phyloP scores from a whole-genome alignment of 2,797 vertebrate genomes.

The Anniella stebbinsi region DNA sequence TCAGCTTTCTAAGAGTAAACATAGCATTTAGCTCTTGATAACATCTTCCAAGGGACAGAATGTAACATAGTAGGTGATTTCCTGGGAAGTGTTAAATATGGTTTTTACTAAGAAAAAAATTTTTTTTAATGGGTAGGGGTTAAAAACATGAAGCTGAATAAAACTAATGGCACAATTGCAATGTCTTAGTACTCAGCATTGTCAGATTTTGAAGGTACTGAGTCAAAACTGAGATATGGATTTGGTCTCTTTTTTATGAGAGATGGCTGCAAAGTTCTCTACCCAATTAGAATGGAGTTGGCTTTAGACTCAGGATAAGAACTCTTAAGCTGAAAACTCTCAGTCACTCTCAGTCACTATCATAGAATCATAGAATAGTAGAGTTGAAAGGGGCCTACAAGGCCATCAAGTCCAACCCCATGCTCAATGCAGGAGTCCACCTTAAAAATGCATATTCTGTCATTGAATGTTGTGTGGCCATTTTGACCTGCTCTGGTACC shows the following conservation, averaged over 20 bases:
- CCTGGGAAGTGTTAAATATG: neutral
- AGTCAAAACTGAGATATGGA: neutral
- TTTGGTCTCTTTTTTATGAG: neutral
- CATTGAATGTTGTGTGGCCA: neutral
- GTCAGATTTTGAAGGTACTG: neutral
- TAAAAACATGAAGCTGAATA: neutral
- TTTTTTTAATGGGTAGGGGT: neutral
- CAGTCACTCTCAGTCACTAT: too few relatives aligned
- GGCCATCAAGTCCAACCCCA: too few relatives aligned
- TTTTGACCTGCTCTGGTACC: neutral
- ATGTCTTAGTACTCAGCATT: neutral
- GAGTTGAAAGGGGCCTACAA: too few relatives aligned
- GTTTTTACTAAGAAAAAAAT: neutral
- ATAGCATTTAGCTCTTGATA: neutral
- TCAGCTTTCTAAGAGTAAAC: neutral
- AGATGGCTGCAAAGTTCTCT: neutral
- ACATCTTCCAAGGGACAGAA: neutral
- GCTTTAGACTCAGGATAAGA: neutral
- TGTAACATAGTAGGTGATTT: neutral
- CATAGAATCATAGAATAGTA: too few relatives aligned
- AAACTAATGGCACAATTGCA: neutral
- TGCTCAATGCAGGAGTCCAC: too few relatives aligned
- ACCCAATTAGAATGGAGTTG: neutral
- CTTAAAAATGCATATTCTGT: neutral
- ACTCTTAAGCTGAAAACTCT: neutral